Percentiles rank a stretch among this genome's conserved stretches.
phyloP scores from a whole-genome alignment of 2,113 vertebrate species.

The Oophaga pumilio region DNA sequence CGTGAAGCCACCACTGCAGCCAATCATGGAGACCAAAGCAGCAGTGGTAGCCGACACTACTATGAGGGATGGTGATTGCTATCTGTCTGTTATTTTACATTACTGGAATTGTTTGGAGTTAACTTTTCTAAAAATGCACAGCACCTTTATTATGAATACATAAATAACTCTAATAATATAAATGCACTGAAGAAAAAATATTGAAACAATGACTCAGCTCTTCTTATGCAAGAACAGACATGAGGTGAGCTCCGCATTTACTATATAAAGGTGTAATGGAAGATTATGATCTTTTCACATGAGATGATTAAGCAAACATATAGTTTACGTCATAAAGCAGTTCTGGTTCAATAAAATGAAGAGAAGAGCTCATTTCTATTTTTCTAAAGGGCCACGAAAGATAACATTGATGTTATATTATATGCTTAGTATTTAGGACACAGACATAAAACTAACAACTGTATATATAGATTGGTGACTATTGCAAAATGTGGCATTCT shows the following conservation, averaged over 20 bases:
- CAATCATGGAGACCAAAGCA: too few relatives aligned
- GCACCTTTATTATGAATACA: neutral
- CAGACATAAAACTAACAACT: neutral
- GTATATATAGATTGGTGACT: neutral
- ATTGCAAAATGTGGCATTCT: neutral
- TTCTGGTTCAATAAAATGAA: neutral
- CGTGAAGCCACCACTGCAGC: too few relatives aligned
- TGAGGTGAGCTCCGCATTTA: neutral
- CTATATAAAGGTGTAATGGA: neutral
- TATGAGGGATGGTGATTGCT: too few relatives aligned
- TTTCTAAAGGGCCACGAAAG: neutral
- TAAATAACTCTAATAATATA: neutral
- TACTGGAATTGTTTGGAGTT: too few relatives aligned
- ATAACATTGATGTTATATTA: neutral
- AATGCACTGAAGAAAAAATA: neutral
- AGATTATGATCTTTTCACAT: neutral
- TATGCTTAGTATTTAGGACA: neutral
- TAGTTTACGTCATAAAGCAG: neutral
- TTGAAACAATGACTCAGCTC: slow-evolving; percentile 2
- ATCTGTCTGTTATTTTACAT: too few relatives aligned
- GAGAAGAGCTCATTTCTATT: neutral
- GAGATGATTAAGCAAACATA: neutral
- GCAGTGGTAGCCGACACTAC: too few relatives aligned
- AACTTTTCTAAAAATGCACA: too few relatives aligned
- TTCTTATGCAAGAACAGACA: slow-evolving; percentile 3